Evolutionary conservation across 1,140 invertebrate species (phyloP), one percentile per base, ranked within the genome.

Genomic region (Scylla paramamosain): DNA sequence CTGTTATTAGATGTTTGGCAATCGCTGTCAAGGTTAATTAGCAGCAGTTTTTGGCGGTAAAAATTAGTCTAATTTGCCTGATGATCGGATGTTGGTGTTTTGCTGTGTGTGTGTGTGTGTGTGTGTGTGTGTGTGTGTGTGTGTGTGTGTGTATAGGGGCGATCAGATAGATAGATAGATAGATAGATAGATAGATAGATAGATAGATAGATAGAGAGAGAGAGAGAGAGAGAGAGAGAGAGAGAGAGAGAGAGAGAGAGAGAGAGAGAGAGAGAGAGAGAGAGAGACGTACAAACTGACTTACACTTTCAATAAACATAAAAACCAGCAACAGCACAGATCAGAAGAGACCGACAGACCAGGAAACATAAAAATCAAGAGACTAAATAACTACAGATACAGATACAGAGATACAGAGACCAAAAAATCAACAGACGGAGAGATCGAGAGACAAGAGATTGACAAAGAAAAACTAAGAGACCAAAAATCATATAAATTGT

Each of bases 1-100:
- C 67, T 77, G 67, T n/a, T 77, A 77, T 77, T 77, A n/a, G 67
- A 77, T 77, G 67, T 8, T 77, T 77, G 67, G n/a, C n/a, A n/a
- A 77, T 77, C 6, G 67, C n/a, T 77, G 67, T 77, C 20, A 8
- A 77, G 25, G 67, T 77, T 77, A 77, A 77, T 77, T 77, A n/a
- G 67, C 20, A 77, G 12, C 67, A 39, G 6, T 0, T n/a, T 25
- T 77, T 77, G 16, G 20, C 6, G 67, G 25, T 77, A n/a, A n/a
- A 77, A 77, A n/a, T 77, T 25, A n/a, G n/a, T 77, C 1, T 77
- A 77, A 77, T 77, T 77, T 77, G n/a, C 67, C 6, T 77, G 20
- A n/a, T 77, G 67, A n/a, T 77, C 20, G 67, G 20, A 2, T n/a
- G 8, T n/a, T 77, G 20, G 20, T 77, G 67, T 25, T 77, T 77